A percentile compares a stretch with the other conserved stretches of the same genome.
These are phyloP conservation scores for Ecliptopera silaceata DNA, from an alignment of 2,888 invertebrate genomes.

Conservation along the genomic window DNA sequence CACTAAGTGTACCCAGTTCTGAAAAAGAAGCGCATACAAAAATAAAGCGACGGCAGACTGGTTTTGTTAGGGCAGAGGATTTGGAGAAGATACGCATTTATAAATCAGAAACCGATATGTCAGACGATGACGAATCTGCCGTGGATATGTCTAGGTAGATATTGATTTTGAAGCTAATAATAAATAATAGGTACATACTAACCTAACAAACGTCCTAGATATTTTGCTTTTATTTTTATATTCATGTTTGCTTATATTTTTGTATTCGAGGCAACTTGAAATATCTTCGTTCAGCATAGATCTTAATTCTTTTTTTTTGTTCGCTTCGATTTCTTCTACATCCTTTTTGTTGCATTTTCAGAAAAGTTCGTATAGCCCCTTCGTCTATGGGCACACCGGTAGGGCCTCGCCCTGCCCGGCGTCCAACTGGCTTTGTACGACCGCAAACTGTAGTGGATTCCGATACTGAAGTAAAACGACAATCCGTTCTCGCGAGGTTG, in stretches of 20 bases:
- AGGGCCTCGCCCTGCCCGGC: slow-evolving; percentile 33
- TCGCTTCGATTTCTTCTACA: too few species aligned
- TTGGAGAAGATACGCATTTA: slow-evolving; percentile 43
- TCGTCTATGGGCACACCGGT: slow-evolving; percentile 23
- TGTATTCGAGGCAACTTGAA: too few species aligned
- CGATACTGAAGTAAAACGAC: slow-evolving; percentile 39
- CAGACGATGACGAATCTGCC: slow-evolving; percentile 24
- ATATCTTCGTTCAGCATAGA: neutral
- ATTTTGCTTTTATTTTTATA: neutral
- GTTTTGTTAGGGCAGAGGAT: slow-evolving; percentile 51
- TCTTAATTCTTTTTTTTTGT: neutral
- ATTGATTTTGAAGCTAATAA: neutral
- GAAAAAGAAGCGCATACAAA: slow-evolving; percentile 37
- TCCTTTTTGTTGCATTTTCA: slow-evolving; percentile 23
- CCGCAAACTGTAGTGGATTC: slow-evolving; percentile 28
- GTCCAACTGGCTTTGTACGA: slow-evolving; percentile 45
- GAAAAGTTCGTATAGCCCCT: slow-evolving; percentile 55
- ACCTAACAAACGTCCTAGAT: too few species aligned
- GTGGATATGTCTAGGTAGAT: slow-evolving; percentile 17
- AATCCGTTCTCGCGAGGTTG: slow-evolving; percentile 55
- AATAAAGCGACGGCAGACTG: slow-evolving; percentile 62
- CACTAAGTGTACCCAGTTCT: slow-evolving; percentile 43
- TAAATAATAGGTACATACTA: too few species aligned
- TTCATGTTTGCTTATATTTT: too few species aligned
- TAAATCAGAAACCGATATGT: slow-evolving; percentile 3